Base-by-base conservation (phyloP, 2,113 vertebrate species). In the Mionectes macconnelli region DNA sequence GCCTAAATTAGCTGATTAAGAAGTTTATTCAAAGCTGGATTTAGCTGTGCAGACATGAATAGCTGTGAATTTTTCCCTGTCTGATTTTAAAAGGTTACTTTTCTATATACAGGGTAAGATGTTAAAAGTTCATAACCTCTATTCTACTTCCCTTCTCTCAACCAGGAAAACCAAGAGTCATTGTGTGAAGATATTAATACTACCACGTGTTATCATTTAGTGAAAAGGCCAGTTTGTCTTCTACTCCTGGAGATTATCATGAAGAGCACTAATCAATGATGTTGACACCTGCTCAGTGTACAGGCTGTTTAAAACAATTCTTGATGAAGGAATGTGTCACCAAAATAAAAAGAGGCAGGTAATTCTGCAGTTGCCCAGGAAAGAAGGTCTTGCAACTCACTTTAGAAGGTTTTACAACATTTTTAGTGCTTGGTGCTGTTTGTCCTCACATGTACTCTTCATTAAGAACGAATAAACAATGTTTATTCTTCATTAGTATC, bases 1-100 rank as follows among this genome's bases (percentile, higher is more conserved):
- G 25, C 5, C 67, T 81, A 50, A 80, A 78, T 56, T 68, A 20
- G 1, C 39, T 68, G 73, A 33, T 62, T 37, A 39, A 37, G 30
- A 47, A 27, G 30, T 74, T 85, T 66, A 6, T 89, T 89, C 86
- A 78, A 94, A 94, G 24, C 14, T 73, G 82, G n/a, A 14, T 87
- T 85, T 84, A 85, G 40, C 37, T 83, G 12, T 64, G 28, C 23
- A 63, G 35, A 37, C 10, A 37, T 1, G 1, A 87, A 67, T 28
- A 60, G 22, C 52, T 28, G n/a, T 53, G 53, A 74, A n/a, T 63
- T 80, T 59, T 89, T 52, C 87, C 35, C 12, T 33, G 5, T 62
- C 21, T 91, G 44, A 77, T 89, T 93, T 91, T 12, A 70, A 67
- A 93, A 75, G 24, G 40, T 86, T 59, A 60, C 18, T 49, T 59